Evolutionary conservation across 2,113 vertebrate species (phyloP).

Genomic region (Myrmecophaga tridactyla): DNA sequence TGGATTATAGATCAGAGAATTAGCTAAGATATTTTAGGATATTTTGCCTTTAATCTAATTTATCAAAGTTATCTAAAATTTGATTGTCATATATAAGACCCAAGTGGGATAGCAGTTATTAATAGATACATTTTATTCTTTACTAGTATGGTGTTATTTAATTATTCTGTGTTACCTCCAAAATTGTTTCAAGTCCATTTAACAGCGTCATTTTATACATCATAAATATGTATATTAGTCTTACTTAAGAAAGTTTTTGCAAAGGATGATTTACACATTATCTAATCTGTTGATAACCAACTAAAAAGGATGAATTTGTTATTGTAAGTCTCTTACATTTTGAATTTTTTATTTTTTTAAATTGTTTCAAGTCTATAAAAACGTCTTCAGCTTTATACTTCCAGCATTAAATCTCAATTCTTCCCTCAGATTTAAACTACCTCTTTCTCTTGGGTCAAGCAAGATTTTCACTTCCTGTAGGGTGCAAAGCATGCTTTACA

Average conservation of each 20-base stretch:
- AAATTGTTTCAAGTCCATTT: conserved; percentile 16
- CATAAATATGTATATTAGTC: neutral
- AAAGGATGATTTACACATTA: neutral
- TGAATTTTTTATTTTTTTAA: neutral
- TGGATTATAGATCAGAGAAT: neutral
- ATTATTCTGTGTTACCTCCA: conserved; percentile 10
- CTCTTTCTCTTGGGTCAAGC: neutral
- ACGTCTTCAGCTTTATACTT: neutral
- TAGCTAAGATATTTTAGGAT: conserved; percentile 14
- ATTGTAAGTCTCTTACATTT: neutral
- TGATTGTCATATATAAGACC: neutral
- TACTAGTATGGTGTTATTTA: conserved; percentile 26
- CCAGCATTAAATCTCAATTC: neutral
- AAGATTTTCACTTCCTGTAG: neutral
- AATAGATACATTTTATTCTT: conserved; percentile 4
- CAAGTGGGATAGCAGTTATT: neutral
- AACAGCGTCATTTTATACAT: neutral
- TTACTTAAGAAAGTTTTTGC: neutral
- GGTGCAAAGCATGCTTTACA: neutral
- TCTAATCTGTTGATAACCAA: neutral
- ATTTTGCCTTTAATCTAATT: conserved; percentile 36
- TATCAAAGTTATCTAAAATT: conserved; percentile 29
- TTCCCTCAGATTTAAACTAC: neutral
- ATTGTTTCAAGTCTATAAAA: neutral
- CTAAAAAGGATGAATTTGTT: neutral